phyloP scores from a whole-genome alignment of 2,888 invertebrate species.

The Epistrophe eligans region DNA sequence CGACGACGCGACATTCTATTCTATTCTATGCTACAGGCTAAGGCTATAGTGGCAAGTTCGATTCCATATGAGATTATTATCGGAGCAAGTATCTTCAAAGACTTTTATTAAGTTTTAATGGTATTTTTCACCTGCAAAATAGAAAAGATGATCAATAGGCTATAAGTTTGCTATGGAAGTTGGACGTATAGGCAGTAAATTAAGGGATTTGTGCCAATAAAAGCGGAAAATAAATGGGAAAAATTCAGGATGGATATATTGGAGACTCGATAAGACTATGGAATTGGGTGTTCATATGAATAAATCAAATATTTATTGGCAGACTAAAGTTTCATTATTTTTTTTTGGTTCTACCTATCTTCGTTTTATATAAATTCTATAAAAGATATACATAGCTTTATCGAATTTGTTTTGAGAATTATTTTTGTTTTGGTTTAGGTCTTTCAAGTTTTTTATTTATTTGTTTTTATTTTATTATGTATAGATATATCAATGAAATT shows the following conservation, averaged over 20 bases:
- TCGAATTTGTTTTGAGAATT: neutral
- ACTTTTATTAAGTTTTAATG: constrained; percentile 62
- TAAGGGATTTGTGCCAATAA: constrained; percentile 73
- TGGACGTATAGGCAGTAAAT: constrained; percentile 55
- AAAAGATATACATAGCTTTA: neutral
- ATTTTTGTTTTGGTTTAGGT: neutral
- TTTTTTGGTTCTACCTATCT: neutral
- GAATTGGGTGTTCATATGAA: constrained; percentile 36
- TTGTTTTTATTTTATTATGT: neutral
- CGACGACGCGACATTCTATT: no score
- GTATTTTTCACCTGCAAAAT: constrained; percentile 72
- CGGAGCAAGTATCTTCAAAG: constrained; percentile 52
- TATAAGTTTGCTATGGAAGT: neutral
- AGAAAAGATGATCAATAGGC: constrained; percentile 66
- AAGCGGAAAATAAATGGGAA: constrained; percentile 57
- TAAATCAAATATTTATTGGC: constrained; percentile 67
- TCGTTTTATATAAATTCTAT: neutral
- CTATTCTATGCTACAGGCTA: neutral
- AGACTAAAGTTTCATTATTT: constrained; percentile 27
- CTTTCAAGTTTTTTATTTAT: neutral
- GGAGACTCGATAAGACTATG: constrained; percentile 41
- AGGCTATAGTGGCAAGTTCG: neutral
- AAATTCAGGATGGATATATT: constrained; percentile 52
- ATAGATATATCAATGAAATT: neutral
- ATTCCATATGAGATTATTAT: constrained; percentile 48